A percentile compares a stretch with the other conserved stretches of the same genome.
These are phyloP conservation scores for Acyrthosiphon pisum DNA, from an alignment of 1,140 invertebrate species.

Conservation along the genomic window DNA sequence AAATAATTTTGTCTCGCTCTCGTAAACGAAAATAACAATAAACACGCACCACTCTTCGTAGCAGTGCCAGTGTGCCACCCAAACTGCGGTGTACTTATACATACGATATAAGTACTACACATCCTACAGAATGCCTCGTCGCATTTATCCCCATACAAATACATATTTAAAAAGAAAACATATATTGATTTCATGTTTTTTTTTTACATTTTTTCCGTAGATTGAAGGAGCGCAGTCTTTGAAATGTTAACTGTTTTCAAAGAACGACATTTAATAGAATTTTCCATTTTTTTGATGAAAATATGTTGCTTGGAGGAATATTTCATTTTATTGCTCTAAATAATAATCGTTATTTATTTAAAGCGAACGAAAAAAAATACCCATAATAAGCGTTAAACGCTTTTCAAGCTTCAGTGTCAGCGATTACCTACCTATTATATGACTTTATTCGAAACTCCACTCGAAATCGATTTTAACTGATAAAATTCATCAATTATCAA, in stretches of 20 bases:
- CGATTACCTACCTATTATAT: too few species aligned
- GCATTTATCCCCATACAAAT: background rate
- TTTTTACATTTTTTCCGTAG: background rate
- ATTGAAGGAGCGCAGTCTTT: background rate
- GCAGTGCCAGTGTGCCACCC: background rate
- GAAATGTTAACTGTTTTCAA: background rate
- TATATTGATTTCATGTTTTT: background rate
- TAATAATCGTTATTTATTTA: too few species aligned
- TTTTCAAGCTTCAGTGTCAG: too few species aligned
- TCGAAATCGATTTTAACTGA: too few species aligned
- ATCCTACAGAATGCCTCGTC: background rate
- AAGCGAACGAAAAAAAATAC: too few species aligned
- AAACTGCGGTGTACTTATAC: background rate
- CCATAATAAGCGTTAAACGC: too few species aligned
- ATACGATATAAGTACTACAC: background rate
- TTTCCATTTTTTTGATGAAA: too few species aligned
- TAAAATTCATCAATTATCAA: too few species aligned
- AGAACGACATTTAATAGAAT: too few species aligned
- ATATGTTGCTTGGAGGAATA: too few species aligned
- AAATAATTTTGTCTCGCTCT: constrained; percentile 6
- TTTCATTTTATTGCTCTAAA: too few species aligned
- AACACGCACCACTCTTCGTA: background rate
- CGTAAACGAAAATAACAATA: background rate
- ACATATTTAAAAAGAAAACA: background rate
- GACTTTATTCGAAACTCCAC: too few species aligned